Evolutionary conservation across 2,888 invertebrate genomes (phyloP).

Genomic region (Philaethria dido): DNA sequence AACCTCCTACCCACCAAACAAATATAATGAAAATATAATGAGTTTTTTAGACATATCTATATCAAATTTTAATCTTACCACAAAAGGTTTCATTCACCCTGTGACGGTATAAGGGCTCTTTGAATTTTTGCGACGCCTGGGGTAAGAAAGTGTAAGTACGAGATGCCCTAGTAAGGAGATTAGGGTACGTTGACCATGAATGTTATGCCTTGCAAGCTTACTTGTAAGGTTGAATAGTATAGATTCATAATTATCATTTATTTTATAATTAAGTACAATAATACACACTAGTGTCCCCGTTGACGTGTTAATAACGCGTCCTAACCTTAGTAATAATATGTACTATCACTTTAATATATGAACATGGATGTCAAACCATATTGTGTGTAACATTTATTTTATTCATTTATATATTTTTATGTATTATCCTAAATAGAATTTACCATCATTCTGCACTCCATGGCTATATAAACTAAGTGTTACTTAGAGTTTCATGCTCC

Average conservation of each 20-base stretch:
- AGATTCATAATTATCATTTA: constrained; percentile 24
- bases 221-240: constrained; percentile 46
- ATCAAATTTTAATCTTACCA: constrained; percentile 14
- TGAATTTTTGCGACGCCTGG: constrained; percentile 61
- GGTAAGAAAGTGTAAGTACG: constrained; percentile 63
- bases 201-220: constrained; percentile 64
- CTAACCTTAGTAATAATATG: too few species aligned
- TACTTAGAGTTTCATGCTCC: too few species aligned
- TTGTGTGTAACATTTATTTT: too few species aligned
- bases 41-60: background rate
- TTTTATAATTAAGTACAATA: background rate
- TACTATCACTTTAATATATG: too few species aligned
- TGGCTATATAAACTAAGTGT: too few species aligned
- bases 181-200: constrained; percentile 59
- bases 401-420: too few species aligned
- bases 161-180: constrained; percentile 43
- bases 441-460: too few species aligned
- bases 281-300: too few species aligned
- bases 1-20: background rate
- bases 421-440: too few species aligned
- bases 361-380: too few species aligned
- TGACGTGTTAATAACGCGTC: too few species aligned
- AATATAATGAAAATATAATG: background rate
- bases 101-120: constrained; percentile 44
- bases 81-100: constrained; percentile 27